Base-by-base conservation (phyloP, 2,113 vertebrate species). In the Oxygymnocypris stewartii region DNA sequence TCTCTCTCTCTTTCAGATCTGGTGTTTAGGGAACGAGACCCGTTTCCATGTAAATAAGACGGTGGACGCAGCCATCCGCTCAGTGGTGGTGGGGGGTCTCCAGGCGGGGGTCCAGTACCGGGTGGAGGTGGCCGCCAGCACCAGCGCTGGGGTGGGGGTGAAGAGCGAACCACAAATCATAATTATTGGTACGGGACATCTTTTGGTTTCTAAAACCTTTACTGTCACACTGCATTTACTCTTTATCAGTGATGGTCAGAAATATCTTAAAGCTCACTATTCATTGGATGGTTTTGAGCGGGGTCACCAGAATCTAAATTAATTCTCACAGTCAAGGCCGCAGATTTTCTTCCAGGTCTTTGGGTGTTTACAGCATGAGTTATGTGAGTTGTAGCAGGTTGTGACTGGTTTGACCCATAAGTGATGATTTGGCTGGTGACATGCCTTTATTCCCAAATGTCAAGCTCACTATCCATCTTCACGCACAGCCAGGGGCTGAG, bases 31-130 rank as follows among this genome's bases (percentile, higher is more conserved):
- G 80, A 99, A 99, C 88, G 98, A 99, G 93, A 99, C 96, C 2
- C 96, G 97, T 44, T 99, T 99, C 94, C 97, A 99, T 88, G 94
- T 99, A 89, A 99, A 99, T 93, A 99, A 98, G 94, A 99, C 97
- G 0, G 98, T 99, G 91, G 98, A 99, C 86, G 97, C 97, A 59
- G 95, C 97, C 87, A 98, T 99, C 91, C 97, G 98, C 6, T 99
- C 98, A 6, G 97, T 99, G 88, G 96, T 99, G 90, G 97, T 99
- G 88, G 97, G 97, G 31, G 97, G 98, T 71, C 95, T 99, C 44
- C 97, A 97, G 93, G 96, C 96, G 79, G 98, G 98, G 82, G 94
- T 99, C 92, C 94, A 97, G 31, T 99, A 99, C 88, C 95, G 95
- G 0, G 96, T 99, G 89, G 97, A 99, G 91, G 98, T 99, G 73